Conservation (phyloP, 2,888 invertebrate genomes). For the Calliopum simillimum region DNA sequence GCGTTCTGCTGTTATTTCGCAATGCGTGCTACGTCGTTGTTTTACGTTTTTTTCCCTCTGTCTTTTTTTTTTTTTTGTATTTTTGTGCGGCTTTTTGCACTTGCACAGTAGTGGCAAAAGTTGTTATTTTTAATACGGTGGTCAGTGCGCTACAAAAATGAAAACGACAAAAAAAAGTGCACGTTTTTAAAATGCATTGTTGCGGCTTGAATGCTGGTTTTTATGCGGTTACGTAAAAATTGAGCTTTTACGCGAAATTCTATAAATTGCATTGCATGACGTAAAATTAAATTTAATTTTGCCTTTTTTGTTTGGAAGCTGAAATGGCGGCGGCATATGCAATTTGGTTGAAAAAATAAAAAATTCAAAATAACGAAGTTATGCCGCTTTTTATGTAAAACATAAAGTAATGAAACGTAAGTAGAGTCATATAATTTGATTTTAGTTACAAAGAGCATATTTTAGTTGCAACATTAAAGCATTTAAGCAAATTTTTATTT, state of each 20-base stretch:
- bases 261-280: not conserved
- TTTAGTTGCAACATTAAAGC: too few relatives aligned
- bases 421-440: too few relatives aligned
- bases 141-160: slow-evolving; percentile 10
- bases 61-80: not conserved
- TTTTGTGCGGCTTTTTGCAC: not conserved
- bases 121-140: slow-evolving; percentile 29
- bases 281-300: slow-evolving; percentile 25
- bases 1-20: slow-evolving; percentile 2
- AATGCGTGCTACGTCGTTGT: not conserved
- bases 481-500: too few relatives aligned
- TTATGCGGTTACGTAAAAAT: slow-evolving; percentile 26
- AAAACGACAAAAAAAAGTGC: not conserved
- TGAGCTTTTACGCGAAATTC: too few relatives aligned
- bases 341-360: too few relatives aligned
- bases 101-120: slow-evolving; percentile 18
- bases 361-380: too few relatives aligned
- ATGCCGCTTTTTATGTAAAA: too few relatives aligned
- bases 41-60: not conserved
- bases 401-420: too few relatives aligned
- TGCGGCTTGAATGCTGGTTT: not conserved
- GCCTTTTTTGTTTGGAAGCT: not conserved
- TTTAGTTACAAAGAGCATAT: too few relatives aligned
- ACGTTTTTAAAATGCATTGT: slow-evolving; percentile 8
- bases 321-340: too few relatives aligned